Base-by-base conservation (phyloP, 2,113 vertebrate genomes). In the Malurus melanocephalus region DNA sequence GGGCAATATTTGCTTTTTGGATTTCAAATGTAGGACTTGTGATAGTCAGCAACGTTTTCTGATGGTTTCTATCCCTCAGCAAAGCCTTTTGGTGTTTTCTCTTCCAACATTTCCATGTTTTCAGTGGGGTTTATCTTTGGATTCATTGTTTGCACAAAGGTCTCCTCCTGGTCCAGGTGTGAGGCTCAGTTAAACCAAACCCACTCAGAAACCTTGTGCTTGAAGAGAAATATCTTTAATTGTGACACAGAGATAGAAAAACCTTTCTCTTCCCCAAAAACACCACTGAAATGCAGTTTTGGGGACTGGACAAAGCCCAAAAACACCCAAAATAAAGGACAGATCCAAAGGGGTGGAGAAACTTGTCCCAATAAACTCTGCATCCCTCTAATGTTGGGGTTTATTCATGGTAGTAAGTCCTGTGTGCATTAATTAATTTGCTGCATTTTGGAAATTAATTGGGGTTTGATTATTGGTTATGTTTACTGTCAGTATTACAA, bases 331-430 rank as follows among this genome's bases (percentile, higher is more conserved):
- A 85, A 35, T 23, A 55, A 74, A 61, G 7, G 13, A 14, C 5
- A 71, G 5, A 49, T 26, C 14, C 13, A 0, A 0, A 4, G 24
- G 30, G 4, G 8, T 15, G 7, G 6, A 48, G 4, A 5, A 35
- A 13, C 12, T 61, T 43, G 51, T 61, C 12, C 49, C 35, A 13
- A 23, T 33, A 23, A 74, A 66, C 57, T 48, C 23, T 84, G 12
- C 26, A 26, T 21, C 30, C 28, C 26, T 80, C 35, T 22, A 19
- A 32, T 38, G 10, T 0, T 62, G 53, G 13, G 67, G 23, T 55
- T 45, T 83, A 33, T 7, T 65, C 6, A 4, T 8, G 21, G 11
- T 13, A 7, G n/a, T 28, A 38, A 26, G 7, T 21, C 23, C 10
- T 68, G 3, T 15, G n/a, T 38, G 16, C 11, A 48, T 56, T 52